Conservation (phyloP, 2,888 invertebrate genomes). For the Nesidiocoris tenuis region DNA sequence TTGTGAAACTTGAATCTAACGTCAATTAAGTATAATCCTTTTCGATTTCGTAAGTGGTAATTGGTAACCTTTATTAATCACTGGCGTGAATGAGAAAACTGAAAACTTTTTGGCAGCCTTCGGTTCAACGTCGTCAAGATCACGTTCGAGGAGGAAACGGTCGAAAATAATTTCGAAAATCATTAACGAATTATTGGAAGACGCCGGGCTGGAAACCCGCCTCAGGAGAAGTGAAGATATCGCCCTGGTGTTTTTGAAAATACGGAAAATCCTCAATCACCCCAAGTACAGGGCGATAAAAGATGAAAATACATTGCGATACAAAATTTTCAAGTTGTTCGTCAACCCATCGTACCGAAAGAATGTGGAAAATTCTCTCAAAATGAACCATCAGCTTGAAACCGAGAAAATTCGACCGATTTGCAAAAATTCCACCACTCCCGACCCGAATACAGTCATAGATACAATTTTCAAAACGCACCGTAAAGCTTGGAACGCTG, state of each 20-base stretch:
- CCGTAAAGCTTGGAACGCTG: conserved; percentile 5
- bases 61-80: too few species aligned
- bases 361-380: conserved; percentile 1
- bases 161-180: background rate
- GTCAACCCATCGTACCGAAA: conserved; percentile 2
- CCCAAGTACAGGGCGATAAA: conserved; percentile 6
- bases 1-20: too few species aligned
- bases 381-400: background rate
- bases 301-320: background rate
- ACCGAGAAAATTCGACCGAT: conserved; percentile 6
- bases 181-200: background rate
- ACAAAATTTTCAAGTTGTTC: conserved; percentile 5
- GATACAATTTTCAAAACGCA: conserved; percentile 1
- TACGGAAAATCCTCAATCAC: background rate
- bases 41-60: too few species aligned
- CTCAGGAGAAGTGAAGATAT: conserved; percentile 11
- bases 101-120: too few species aligned
- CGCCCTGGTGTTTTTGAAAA: background rate
- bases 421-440: background rate
- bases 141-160: background rate
- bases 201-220: background rate
- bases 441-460: background rate
- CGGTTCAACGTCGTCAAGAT: background rate
- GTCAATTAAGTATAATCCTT: too few species aligned
- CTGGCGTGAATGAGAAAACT: too few species aligned